Evolutionary conservation across 1,140 invertebrate genomes (phyloP).

Genomic region (Portunus trituberculatus): DNA sequence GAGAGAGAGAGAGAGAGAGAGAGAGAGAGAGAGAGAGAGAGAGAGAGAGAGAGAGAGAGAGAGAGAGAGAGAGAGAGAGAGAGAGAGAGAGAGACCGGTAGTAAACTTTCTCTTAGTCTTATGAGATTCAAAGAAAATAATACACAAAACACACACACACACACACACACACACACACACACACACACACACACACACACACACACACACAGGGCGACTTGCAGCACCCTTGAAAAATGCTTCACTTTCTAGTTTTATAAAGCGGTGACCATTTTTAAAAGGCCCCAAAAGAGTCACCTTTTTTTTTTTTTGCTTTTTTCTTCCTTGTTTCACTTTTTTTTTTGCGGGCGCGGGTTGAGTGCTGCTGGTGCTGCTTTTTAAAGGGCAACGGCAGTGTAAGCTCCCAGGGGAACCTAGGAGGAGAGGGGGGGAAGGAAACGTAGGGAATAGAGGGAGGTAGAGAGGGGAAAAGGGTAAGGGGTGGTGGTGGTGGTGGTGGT

Average conservation of each 20-base stretch:
- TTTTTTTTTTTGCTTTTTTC: background rate
- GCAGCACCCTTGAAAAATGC: conserved; percentile 30
- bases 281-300: background rate
- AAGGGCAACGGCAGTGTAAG: too few species aligned
- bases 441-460: too few species aligned
- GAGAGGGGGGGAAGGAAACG: too few species aligned
- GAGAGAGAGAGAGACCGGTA: background rate
- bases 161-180: conserved; percentile 12
- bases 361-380: too few species aligned
- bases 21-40: background rate
- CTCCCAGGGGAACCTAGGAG: too few species aligned
- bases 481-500: too few species aligned
- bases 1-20: background rate
- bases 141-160: background rate
- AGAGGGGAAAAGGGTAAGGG: too few species aligned
- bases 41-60: background rate
- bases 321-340: too few species aligned
- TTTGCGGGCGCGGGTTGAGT: too few species aligned
- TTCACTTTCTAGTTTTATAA: conserved; percentile 28
- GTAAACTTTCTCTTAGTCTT: background rate
- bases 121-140: background rate
- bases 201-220: background rate
- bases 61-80: background rate
- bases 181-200: conserved; percentile 40
- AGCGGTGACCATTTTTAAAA: conserved; percentile 32